These are phyloP conservation scores for Eurypyga helias DNA, from an alignment of 2,113 vertebrate genomes.

Conservation along the genomic window DNA sequence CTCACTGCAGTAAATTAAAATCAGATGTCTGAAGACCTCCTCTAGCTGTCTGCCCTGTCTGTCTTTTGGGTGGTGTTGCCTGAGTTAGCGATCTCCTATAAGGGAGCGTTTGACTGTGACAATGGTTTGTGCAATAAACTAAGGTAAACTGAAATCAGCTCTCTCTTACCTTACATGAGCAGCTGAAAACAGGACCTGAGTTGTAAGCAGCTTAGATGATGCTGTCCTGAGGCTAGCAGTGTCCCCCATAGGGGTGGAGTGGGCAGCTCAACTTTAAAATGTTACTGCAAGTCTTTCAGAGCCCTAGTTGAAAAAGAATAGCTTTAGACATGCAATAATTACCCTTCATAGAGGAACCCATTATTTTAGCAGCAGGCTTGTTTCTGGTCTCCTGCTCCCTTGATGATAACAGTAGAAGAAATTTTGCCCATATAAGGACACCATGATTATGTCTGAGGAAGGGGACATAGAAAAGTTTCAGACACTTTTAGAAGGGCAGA, in stretches of 20 bases:
- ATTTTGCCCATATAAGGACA: neutral
- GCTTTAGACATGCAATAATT: neutral
- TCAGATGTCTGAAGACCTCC: neutral
- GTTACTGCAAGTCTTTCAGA: neutral
- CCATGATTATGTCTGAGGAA: neutral
- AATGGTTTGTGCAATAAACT: neutral
- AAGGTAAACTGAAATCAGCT: neutral
- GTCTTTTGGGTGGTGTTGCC: neutral
- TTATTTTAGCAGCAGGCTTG: neutral
- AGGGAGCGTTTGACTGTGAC: neutral
- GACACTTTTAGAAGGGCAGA: neutral
- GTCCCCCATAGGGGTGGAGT: neutral
- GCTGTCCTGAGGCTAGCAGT: neutral
- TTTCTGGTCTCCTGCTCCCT: neutral
- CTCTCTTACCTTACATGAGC: neutral
- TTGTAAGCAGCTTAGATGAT: neutral
- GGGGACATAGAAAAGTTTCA: neutral
- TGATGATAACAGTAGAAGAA: neutral
- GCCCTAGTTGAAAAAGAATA: neutral
- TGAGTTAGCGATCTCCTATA: neutral
- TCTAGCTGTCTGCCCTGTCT: neutral
- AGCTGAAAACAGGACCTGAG: neutral
- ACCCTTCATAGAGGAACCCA: neutral
- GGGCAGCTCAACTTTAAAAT: neutral
- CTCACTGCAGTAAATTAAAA: slow-evolving; percentile 18